A percentile compares a stretch with the other conserved stretches of the same genome.
Evolutionary conservation across 2,888 invertebrate genomes (phyloP).

Genomic region (Dynastes hyllus): DNA sequence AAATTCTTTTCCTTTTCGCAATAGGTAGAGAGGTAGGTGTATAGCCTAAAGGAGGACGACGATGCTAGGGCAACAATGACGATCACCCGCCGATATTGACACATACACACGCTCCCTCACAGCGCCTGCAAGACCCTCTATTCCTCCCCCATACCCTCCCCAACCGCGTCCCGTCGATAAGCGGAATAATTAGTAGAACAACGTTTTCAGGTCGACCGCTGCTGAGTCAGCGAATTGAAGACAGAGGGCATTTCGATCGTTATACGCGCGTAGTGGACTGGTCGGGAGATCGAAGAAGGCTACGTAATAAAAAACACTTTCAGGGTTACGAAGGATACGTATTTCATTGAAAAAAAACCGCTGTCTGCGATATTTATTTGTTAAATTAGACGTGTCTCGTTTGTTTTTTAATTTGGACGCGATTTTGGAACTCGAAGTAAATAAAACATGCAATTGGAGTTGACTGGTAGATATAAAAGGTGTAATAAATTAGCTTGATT

Average conservation of each 20-base stretch:
- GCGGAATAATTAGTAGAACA: constrained; percentile 44
- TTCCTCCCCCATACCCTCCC: background rate
- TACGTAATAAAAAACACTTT: background rate
- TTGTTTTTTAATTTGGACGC: too few relatives aligned
- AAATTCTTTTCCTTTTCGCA: constrained; percentile 1
- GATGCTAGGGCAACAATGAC: constrained; percentile 8
- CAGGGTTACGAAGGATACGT: background rate
- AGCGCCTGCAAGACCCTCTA: background rate
- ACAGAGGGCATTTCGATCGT: constrained; percentile 3
- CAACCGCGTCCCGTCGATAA: constrained; percentile 22
- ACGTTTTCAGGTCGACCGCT: constrained; percentile 40
- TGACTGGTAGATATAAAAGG: too few relatives aligned
- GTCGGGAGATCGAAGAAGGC: too few relatives aligned
- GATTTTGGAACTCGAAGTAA: too few relatives aligned
- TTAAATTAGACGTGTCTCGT: too few relatives aligned
- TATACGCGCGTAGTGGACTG: background rate
- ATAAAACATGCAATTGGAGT: too few relatives aligned
- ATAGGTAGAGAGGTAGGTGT: background rate
- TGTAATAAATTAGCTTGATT: too few relatives aligned
- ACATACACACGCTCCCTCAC: constrained; percentile 14
- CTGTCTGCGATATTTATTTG: too few relatives aligned
- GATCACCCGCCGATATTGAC: constrained; percentile 28
- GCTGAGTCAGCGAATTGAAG: constrained; percentile 34
- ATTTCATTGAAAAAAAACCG: too few relatives aligned
- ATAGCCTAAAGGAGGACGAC: background rate